Evolutionary conservation across 2,888 invertebrate genomes (phyloP).

Genomic region (Phengaris arion): DNA sequence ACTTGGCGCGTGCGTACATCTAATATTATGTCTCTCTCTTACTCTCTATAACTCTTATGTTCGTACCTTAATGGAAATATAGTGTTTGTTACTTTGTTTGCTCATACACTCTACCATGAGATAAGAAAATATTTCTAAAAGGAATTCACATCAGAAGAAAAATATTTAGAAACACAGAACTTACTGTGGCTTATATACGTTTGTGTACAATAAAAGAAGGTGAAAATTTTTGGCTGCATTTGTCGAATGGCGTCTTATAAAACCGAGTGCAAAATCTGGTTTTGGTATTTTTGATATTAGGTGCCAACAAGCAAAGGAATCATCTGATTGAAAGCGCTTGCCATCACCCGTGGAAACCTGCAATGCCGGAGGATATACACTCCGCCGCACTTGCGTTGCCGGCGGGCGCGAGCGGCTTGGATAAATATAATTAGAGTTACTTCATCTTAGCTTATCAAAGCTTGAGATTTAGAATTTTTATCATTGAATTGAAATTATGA

Average conservation of each 20-base stretch:
- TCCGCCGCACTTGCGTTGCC: too few species aligned
- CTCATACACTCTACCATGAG: neutral
- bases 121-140: neutral
- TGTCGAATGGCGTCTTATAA: neutral
- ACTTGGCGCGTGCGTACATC: neutral
- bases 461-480: too few species aligned
- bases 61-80: constrained; percentile 13
- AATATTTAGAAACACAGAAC: neutral
- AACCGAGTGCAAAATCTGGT: neutral
- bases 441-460: too few species aligned
- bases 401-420: too few species aligned
- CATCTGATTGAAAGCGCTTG: too few species aligned
- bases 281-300: too few species aligned
- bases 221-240: neutral
- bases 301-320: too few species aligned
- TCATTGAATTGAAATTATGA: too few species aligned
- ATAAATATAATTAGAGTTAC: too few species aligned
- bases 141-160: constrained; percentile 7
- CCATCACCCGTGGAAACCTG: too few species aligned
- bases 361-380: too few species aligned
- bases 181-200: neutral
- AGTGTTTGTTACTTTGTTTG: neutral
- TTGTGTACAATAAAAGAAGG: neutral
- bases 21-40: neutral
- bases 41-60: neutral